phyloP scores from a whole-genome alignment of 92 coral and sea anemone species.

The Umimayanthus kanabou region DNA sequence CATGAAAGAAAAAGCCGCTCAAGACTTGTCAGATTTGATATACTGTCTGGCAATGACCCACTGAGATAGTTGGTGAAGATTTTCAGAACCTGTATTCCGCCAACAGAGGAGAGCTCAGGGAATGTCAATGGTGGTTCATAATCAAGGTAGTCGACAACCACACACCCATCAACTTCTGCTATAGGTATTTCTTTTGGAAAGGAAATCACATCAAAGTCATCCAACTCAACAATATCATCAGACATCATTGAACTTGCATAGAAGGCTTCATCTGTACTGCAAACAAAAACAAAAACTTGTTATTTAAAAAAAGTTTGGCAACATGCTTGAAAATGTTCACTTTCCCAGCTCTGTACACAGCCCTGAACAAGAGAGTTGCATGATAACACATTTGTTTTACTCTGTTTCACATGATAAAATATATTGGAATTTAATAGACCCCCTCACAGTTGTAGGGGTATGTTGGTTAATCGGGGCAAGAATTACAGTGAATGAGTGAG shows the following conservation, averaged over 20 bases:
- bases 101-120: conserved; percentile 52
- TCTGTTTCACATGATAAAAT: no score
- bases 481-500: no score
- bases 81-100: conserved; percentile 68
- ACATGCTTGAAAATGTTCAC: no score
- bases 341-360: no score
- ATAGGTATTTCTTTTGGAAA: conserved; percentile 54
- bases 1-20: conserved; percentile 63
- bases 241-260: conserved; percentile 24
- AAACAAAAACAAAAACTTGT: no score
- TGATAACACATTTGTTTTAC: no score
- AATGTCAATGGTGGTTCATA: conserved; percentile 70
- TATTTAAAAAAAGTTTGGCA: no score
- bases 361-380: no score
- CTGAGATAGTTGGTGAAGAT: conserved; percentile 69
- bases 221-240: conserved; percentile 35
- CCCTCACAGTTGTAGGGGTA: no score
- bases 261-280: background rate
- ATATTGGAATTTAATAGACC: no score
- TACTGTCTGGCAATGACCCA: conserved; percentile 52
- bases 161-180: conserved; percentile 55
- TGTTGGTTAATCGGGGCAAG: no score
- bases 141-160: conserved; percentile 65
- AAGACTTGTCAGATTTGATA: conserved; percentile 63
- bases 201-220: conserved; percentile 61